Conservation (phyloP, 1,140 invertebrate species). For the Diorhabda elongata region DNA sequence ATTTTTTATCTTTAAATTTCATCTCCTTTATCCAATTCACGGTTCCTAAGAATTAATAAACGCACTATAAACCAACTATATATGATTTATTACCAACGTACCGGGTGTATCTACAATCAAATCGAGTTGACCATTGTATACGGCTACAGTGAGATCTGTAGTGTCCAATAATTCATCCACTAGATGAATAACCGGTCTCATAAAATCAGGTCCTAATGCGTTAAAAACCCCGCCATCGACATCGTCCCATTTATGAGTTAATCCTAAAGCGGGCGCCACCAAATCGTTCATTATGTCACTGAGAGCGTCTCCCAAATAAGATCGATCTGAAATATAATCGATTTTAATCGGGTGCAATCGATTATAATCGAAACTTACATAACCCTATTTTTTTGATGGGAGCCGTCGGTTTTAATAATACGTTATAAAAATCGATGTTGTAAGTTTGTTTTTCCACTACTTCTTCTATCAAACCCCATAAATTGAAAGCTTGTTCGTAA, state of each 20-base stretch:
- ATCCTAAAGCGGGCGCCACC: not conserved
- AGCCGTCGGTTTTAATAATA: constrained; percentile 47
- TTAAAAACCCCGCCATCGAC: not conserved
- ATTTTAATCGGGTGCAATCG: no score
- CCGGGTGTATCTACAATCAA: constrained; percentile 68
- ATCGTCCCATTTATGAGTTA: not conserved
- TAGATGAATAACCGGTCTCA: constrained; percentile 73
- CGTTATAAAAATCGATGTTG: constrained; percentile 77
- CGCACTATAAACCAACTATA: no score
- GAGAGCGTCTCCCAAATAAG: not conserved
- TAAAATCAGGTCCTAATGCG: constrained; percentile 64
- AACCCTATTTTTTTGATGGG: no score
- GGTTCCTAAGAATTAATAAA: constrained; percentile 50
- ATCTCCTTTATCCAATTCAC: constrained; percentile 69
- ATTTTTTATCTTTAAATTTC: constrained; percentile 52
- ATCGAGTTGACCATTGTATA: constrained; percentile 68
- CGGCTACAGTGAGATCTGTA: constrained; percentile 62
- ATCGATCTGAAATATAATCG: no score
- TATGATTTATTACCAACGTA: constrained; percentile 30
- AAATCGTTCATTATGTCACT: not conserved
- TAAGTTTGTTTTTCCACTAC: constrained; percentile 55
- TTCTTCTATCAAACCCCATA: constrained; percentile 61
- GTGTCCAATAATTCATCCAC: constrained; percentile 66
- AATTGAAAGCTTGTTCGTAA: constrained; percentile 58
- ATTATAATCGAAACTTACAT: no score